Base-by-base conservation (phyloP, 2,888 invertebrate genomes). In the Nowickia ferox region DNA sequence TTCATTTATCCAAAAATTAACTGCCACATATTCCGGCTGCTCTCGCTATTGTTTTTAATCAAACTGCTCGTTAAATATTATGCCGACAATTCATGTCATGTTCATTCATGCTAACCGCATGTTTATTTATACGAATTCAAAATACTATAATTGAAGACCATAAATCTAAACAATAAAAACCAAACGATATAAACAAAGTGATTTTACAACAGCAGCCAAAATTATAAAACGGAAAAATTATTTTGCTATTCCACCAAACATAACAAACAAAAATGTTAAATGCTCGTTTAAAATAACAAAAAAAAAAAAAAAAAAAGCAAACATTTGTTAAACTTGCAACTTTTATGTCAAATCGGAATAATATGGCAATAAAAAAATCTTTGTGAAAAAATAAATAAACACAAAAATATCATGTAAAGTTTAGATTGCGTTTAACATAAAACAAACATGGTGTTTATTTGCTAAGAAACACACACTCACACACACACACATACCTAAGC, bases 81-180 rank as follows among this genome's bases (percentile, higher is more conserved):
- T n/a, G 11, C 9, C 9, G 19, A 30, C 13, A 44, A 19, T 19
- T 74, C 48, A 61, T 46, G 15, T 15, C 51, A 9, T 51, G 48
- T 48, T 51, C 8, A 6, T 9, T 19, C n/a, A n/a, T n/a, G n/a
- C 15, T 40, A 63, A 63, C 74, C 63, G 74, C 74, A 53, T 63
- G 46, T 61, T 48, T 74, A 19, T 19, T 57, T 71, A 42, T n/a
- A 15, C 15, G 9, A 61, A 40, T 74, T 61, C 6, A 2, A 51
- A 61, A 48, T 51, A 74, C 40, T 30, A n/a, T 61, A 61, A 74
- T 74, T 74, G 22, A 63, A 22, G 22, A n/a, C 51, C 51, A 75
- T 63, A 63, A 63, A 75, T 75, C 63, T 63, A 42, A 42, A 63
- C 51, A 75, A 51, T 75, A 63, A 75, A 63, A 75, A 1, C 17